Evolutionary conservation across 2,888 invertebrate species (phyloP).

Genomic region (Adelognathus sp.): DNA sequence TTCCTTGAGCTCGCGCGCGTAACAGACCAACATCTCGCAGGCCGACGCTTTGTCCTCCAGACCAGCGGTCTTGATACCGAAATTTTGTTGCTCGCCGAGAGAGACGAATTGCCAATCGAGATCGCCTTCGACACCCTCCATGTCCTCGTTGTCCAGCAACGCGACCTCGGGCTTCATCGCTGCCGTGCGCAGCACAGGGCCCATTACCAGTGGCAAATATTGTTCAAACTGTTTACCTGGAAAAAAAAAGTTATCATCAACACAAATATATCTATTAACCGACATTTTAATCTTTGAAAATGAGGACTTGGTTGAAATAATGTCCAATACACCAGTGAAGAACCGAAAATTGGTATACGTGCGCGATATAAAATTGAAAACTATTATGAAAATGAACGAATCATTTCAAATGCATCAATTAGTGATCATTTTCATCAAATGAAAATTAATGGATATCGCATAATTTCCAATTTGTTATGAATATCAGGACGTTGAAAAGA

Average conservation of each 20-base stretch:
- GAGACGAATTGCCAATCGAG: constrained; percentile 97
- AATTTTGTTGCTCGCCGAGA: constrained; percentile 96
- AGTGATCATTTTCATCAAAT: too few relatives aligned
- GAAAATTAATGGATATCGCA: too few relatives aligned
- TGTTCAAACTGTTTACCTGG: constrained; percentile 93
- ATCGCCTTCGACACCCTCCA: constrained; percentile 92
- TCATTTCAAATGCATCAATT: too few relatives aligned
- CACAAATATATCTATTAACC: too few relatives aligned
- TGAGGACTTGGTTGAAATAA: too few relatives aligned
- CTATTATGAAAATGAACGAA: too few relatives aligned
- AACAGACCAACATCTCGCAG: constrained; percentile 98
- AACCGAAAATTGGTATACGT: too few relatives aligned
- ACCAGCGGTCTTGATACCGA: constrained; percentile 96
- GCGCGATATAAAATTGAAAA: too few relatives aligned
- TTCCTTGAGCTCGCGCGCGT: constrained; percentile 95
- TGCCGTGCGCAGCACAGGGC: constrained; percentile 95
- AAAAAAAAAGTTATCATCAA: constrained; percentile 13
- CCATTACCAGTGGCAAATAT: constrained; percentile 97
- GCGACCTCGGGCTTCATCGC: constrained; percentile 97
- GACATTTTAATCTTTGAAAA: too few relatives aligned
- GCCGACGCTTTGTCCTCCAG: constrained; percentile 98
- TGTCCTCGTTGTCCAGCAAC: constrained; percentile 92
- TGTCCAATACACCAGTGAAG: too few relatives aligned
- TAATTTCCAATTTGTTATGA: too few relatives aligned
- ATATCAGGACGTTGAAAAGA: too few relatives aligned